These are phyloP conservation scores for Melieria picta DNA, from an alignment of 2,888 invertebrate genomes.

Conservation along the genomic window DNA sequence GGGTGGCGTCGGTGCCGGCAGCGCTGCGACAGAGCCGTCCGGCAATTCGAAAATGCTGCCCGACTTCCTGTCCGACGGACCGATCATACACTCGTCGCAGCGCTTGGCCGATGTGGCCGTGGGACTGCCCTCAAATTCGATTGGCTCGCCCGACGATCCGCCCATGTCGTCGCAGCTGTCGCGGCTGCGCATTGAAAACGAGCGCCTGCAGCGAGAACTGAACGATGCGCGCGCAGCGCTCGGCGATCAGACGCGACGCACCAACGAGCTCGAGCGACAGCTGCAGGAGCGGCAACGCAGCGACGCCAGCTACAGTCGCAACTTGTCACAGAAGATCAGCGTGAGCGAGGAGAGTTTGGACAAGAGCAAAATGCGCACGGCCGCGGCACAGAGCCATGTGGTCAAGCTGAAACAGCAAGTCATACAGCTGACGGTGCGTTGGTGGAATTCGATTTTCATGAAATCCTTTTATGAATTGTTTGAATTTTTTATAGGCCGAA, in stretches of 20 bases:
- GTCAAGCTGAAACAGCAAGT: conserved; percentile 76
- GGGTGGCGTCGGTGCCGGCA: conserved; percentile 20
- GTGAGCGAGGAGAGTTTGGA: conserved; percentile 71
- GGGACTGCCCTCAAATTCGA: conserved; percentile 61
- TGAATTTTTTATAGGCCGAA: conserved; percentile 65
- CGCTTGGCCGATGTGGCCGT: conserved; percentile 64
- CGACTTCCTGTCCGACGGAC: conserved; percentile 78
- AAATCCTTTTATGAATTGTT: not conserved
- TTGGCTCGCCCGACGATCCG: conserved; percentile 64
- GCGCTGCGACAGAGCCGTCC: conserved; percentile 24
- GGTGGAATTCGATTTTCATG: not conserved
- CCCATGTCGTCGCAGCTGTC: conserved; percentile 55
- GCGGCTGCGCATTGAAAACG: conserved; percentile 60
- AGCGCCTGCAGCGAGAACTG: conserved; percentile 69
- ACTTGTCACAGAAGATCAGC: conserved; percentile 70
- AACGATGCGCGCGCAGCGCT: conserved; percentile 69
- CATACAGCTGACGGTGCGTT: conserved; percentile 73
- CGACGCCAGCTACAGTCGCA: conserved; percentile 68
- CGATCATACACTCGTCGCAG: conserved; percentile 67
- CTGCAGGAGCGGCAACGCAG: conserved; percentile 68
- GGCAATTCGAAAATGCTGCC: conserved; percentile 67
- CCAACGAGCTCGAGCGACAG: conserved; percentile 69
- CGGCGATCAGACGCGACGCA: conserved; percentile 68
- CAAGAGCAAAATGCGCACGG: conserved; percentile 71
- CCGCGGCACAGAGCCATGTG: conserved; percentile 72